These are phyloP conservation scores for Ptilonorhynchus violaceus DNA, from an alignment of 2,113 vertebrate genomes.

Conservation along the genomic window DNA sequence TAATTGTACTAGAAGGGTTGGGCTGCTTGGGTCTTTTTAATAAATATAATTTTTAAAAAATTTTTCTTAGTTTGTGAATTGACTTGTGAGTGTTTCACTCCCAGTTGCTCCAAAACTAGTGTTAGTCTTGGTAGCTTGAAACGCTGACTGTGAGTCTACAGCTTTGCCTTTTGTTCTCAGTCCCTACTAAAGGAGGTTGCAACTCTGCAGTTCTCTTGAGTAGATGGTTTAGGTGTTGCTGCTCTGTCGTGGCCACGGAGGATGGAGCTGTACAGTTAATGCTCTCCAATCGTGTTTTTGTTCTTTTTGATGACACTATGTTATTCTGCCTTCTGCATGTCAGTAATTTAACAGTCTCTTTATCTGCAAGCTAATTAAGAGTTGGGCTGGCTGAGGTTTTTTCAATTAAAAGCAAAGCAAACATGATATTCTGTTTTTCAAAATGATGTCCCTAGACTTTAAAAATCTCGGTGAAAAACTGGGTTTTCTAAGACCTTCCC, in stretches of 20 bases:
- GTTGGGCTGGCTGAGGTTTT: background rate
- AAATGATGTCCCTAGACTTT: background rate
- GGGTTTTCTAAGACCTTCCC: background rate
- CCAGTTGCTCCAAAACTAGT: background rate
- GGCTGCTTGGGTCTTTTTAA: rapidly evolving
- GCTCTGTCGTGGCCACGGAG: background rate
- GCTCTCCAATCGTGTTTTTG: background rate
- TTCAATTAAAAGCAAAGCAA: background rate
- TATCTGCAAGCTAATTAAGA: background rate
- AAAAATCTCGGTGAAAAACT: background rate
- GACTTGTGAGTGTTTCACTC: background rate
- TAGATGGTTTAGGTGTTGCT: background rate
- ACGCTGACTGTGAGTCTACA: background rate
- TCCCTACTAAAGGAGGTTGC: background rate
- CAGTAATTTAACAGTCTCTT: background rate
- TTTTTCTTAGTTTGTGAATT: background rate
- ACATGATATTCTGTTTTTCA: background rate
- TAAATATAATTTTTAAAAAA: background rate
- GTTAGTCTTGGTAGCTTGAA: background rate
- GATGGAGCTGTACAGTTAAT: background rate
- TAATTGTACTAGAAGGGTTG: background rate
- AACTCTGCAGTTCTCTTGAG: background rate
- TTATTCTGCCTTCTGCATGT: background rate
- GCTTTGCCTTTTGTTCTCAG: background rate
- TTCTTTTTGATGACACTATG: background rate